These are phyloP conservation scores for Mobula birostris DNA, from an alignment of 2,113 vertebrate genomes.

Conservation along the genomic window DNA sequence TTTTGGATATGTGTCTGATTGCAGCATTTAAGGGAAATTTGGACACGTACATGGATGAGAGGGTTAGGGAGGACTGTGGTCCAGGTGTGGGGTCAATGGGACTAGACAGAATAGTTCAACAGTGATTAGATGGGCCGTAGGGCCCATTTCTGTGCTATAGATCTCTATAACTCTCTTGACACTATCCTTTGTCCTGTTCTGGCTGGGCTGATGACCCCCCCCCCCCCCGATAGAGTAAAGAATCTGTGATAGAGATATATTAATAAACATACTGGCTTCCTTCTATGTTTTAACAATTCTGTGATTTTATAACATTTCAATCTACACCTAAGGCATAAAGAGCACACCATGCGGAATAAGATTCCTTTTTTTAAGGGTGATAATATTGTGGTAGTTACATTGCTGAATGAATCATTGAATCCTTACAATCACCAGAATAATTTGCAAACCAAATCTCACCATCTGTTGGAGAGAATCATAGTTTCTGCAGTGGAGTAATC, in stretches of 20 bases:
- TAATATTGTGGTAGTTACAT: background rate
- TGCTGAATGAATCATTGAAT: background rate
- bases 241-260: background rate
- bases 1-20: too few species aligned
- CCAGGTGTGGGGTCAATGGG: too few species aligned
- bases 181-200: too few species aligned
- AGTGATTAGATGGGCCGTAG: too few species aligned
- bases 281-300: too few species aligned
- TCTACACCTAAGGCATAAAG: background rate
- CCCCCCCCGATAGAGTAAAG: background rate
- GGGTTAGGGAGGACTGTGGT: too few species aligned
- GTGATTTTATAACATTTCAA: background rate
- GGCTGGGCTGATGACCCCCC: background rate
- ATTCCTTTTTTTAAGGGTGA: background rate
- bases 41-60: too few species aligned
- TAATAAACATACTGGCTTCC: too few species aligned
- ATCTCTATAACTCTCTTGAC: too few species aligned
- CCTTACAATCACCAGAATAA: background rate
- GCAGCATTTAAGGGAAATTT: too few species aligned
- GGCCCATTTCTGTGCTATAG: too few species aligned
- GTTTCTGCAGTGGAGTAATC: background rate
- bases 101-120: too few species aligned
- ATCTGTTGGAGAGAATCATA: background rate
- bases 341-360: background rate
- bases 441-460: background rate